Evolutionary conservation across 1,140 invertebrate species (phyloP).

Genomic region (Listronotus oregonensis): DNA sequence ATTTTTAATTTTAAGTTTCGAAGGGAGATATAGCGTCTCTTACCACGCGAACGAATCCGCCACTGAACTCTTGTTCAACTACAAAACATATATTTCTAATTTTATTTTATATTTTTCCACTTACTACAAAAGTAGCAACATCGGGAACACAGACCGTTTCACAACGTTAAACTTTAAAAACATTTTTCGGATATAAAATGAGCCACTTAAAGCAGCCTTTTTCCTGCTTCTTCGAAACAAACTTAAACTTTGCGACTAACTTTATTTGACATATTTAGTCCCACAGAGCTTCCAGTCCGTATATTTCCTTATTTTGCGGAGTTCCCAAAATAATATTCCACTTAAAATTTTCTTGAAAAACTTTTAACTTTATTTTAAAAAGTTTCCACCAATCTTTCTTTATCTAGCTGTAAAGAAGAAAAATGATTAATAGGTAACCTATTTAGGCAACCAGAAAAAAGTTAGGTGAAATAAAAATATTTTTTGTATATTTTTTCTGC

Average conservation of each 20-base stretch:
- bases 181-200: constrained; percentile 8
- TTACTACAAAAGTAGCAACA: background rate
- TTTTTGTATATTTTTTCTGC: too few species aligned
- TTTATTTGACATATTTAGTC: constrained; percentile 15
- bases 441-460: too few species aligned
- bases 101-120: too few species aligned
- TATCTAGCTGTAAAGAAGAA: too few species aligned
- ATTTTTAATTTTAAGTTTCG: too few species aligned
- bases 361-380: constrained; percentile 12
- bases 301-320: background rate
- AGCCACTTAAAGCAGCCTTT: constrained; percentile 13
- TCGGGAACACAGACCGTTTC: constrained; percentile 1
- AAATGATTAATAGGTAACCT: too few species aligned
- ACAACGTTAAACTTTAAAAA: constrained; percentile 7
- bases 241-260: constrained; percentile 9
- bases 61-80: too few species aligned
- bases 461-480: too few species aligned
- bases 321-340: constrained; percentile 1
- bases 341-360: background rate
- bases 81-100: too few species aligned
- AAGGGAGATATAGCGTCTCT: too few species aligned
- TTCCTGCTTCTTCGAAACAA: constrained; percentile 15
- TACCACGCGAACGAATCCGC: too few species aligned
- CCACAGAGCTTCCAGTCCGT: background rate
- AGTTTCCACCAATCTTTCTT: background rate